Conservation (phyloP, 2,888 invertebrate species). For the Drosophila incognita region DNA sequence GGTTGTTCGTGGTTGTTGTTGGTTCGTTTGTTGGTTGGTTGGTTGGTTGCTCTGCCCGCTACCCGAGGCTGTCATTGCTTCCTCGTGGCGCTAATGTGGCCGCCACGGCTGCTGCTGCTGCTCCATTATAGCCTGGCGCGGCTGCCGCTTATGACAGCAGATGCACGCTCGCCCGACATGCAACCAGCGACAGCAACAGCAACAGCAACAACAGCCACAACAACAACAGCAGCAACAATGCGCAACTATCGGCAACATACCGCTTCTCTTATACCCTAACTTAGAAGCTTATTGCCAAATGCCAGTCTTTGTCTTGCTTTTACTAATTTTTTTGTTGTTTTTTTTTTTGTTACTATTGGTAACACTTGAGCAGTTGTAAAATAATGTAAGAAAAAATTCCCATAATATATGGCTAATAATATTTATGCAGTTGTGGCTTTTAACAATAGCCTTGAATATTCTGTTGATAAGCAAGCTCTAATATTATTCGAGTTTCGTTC, state of each 20-base stretch:
- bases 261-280: slow-evolving; percentile 26
- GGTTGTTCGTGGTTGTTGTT: slow-evolving; percentile 29
- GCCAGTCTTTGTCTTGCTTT: not conserved
- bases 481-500: not conserved
- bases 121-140: slow-evolving; percentile 73
- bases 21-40: slow-evolving; percentile 27
- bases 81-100: slow-evolving; percentile 75
- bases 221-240: not conserved
- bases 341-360: not conserved
- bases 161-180: slow-evolving; percentile 74
- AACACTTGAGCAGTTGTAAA: not conserved
- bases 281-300: not conserved
- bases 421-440: not conserved
- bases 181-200: slow-evolving; percentile 53
- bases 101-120: slow-evolving; percentile 52
- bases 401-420: not conserved
- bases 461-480: not conserved
- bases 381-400: not conserved
- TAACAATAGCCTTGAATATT: not conserved
- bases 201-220: slow-evolving; percentile 5
- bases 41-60: slow-evolving; percentile 34
- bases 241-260: not conserved
- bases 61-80: slow-evolving; percentile 64
- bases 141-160: slow-evolving; percentile 74
- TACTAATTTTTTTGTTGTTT: not conserved